Evolutionary conservation across 2,888 invertebrate species (phyloP).

Genomic region (Alloscopus bannaensis): DNA sequence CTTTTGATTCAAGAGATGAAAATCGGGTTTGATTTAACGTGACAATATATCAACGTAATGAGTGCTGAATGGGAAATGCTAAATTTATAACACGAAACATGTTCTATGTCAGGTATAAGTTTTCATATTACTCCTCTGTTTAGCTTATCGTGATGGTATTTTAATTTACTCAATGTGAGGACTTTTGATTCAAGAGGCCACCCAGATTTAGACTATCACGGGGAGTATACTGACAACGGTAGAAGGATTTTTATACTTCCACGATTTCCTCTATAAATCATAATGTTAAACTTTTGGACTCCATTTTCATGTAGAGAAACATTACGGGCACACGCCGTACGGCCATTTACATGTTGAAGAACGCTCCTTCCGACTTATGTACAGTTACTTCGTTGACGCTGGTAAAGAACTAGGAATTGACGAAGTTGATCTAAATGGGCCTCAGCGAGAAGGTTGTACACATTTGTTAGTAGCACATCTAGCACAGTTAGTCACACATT

Average conservation of each 20-base stretch:
- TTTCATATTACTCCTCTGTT: too few relatives aligned
- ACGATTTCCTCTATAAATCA: neutral
- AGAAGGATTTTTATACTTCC: neutral
- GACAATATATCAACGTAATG: neutral
- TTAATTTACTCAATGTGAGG: too few relatives aligned
- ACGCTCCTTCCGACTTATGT: conserved; percentile 42
- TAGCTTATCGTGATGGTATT: too few relatives aligned
- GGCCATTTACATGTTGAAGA: conserved; percentile 64
- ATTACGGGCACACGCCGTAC: conserved; percentile 59
- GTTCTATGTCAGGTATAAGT: conserved; percentile 59
- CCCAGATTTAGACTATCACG: conserved; percentile 74
- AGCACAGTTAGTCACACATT: neutral
- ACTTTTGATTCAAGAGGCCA: too few relatives aligned
- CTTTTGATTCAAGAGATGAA: too few relatives aligned
- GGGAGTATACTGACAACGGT: conserved; percentile 58
- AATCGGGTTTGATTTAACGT: neutral
- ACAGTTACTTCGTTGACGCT: conserved; percentile 57
- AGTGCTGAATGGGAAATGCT: neutral
- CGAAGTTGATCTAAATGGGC: conserved; percentile 66
- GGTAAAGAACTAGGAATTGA: conserved; percentile 64
- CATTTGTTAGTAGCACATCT: conserved; percentile 3
- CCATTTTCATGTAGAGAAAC: conserved; percentile 45
- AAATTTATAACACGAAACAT: neutral
- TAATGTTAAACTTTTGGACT: neutral
- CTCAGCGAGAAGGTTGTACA: conserved; percentile 60